These are phyloP conservation scores for Monochamus saltuarius DNA, from an alignment of 1,140 invertebrate genomes.

Conservation along the genomic window DNA sequence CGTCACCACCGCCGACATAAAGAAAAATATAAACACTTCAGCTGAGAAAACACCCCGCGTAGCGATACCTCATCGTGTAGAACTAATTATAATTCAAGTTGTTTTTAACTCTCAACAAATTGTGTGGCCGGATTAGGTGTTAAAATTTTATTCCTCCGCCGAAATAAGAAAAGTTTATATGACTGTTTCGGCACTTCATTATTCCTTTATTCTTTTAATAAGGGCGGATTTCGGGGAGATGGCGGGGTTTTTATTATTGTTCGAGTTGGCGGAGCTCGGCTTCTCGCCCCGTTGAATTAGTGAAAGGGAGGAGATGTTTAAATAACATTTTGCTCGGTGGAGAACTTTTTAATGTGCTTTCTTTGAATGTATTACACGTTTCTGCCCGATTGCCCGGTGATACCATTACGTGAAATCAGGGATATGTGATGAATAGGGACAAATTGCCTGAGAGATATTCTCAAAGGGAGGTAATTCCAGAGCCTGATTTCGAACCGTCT, in stretches of 20 bases:
- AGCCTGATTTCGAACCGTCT: no score
- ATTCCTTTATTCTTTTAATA: conserved; percentile 28
- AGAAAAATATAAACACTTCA: conserved; percentile 3
- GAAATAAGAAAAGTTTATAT: conserved; percentile 38
- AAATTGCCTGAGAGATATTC: no score
- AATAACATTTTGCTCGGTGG: no score
- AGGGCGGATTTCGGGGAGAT: neutral
- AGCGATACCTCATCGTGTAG: conserved; percentile 13
- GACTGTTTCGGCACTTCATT: conserved; percentile 30
- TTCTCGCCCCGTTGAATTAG: neutral
- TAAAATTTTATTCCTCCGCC: conserved; percentile 32
- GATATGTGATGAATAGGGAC: no score
- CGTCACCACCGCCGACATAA: neutral
- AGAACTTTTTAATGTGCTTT: no score
- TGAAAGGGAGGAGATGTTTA: neutral
- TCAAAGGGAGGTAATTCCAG: no score
- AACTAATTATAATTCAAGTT: conserved; percentile 29
- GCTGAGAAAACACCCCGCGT: neutral
- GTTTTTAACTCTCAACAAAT: conserved; percentile 30
- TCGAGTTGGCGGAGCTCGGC: neutral
- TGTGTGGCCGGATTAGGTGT: conserved; percentile 30
- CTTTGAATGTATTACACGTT: no score
- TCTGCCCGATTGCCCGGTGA: no score
- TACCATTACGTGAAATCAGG: no score
- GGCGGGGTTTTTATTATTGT: neutral